Conservation (phyloP, 2,113 vertebrate genomes). For the Rafetus swinhoei region DNA sequence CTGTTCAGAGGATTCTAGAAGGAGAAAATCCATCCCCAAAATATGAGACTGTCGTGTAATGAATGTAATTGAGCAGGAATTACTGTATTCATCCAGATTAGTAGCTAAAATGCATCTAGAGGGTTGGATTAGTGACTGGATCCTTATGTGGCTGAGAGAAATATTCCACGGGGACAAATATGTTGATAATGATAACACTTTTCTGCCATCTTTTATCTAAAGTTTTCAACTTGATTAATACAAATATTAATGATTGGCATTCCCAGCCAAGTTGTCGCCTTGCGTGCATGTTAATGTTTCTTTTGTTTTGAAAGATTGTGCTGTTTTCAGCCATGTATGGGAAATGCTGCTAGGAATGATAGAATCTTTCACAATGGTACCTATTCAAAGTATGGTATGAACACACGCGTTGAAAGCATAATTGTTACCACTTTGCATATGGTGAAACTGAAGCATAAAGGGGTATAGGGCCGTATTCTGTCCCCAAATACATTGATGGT, state of each 20-base stretch:
- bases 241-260: neutral
- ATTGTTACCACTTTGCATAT: neutral
- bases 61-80: neutral
- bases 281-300: accelerated
- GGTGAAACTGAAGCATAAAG: neutral
- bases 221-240: neutral
- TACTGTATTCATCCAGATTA: slow-evolving; percentile 23
- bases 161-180: neutral
- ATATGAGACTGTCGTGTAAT: neutral
- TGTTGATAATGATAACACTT: slow-evolving; percentile 14
- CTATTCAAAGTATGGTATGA: neutral
- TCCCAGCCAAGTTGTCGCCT: neutral
- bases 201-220: neutral
- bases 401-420: neutral
- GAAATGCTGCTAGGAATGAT: neutral
- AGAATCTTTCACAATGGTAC: neutral
- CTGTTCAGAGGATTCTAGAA: accelerated
- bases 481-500: neutral
- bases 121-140: slow-evolving; percentile 46
- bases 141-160: neutral
- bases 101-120: slow-evolving; percentile 9
- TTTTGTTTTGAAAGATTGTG: neutral
- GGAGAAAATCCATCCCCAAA: neutral
- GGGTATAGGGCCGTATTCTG: neutral
- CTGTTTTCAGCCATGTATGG: neutral